Evolutionary conservation across 1,140 invertebrate genomes (phyloP).

Genomic region (Pemphigus obesinymphae): DNA sequence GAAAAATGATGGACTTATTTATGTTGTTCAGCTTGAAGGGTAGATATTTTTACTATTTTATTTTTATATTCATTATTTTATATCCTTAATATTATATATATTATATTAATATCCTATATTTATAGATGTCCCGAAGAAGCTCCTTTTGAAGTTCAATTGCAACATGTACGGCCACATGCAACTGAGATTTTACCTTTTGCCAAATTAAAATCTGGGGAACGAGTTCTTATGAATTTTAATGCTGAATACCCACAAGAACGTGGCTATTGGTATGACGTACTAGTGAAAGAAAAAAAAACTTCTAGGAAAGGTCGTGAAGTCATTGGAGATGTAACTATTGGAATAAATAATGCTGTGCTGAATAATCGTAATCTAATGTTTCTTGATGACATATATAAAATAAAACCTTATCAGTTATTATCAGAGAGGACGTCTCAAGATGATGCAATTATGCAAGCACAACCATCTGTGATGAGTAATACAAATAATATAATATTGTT

Average conservation of each 20-base stretch:
- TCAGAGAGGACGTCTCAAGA: constrained; percentile 49
- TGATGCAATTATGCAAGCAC: constrained; percentile 47
- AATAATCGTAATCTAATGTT: constrained; percentile 55
- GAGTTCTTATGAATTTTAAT: constrained; percentile 73
- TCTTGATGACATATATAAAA: constrained; percentile 55
- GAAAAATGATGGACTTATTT: constrained; percentile 46
- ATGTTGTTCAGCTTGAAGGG: constrained; percentile 45
- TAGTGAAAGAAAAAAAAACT: constrained; percentile 52
- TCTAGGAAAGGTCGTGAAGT: constrained; percentile 47
- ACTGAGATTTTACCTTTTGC: constrained; percentile 55
- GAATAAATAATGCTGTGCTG: constrained; percentile 49
- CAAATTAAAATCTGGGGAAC: constrained; percentile 59
- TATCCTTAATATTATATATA: neutral
- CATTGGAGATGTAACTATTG: constrained; percentile 50
- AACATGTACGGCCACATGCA: constrained; percentile 65
- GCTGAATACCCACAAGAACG: constrained; percentile 62
- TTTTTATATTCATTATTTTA: neutral
- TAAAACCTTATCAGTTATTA: constrained; percentile 54
- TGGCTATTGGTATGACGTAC: constrained; percentile 71
- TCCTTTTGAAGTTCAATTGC: constrained; percentile 49
- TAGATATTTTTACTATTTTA: neutral
- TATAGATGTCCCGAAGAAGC: constrained; percentile 55
- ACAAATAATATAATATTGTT: neutral
- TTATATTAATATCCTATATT: neutral
- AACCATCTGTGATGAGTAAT: constrained; percentile 46